These are phyloP conservation scores for Perca flavescens DNA, from an alignment of 2,113 vertebrate genomes.

Conservation along the genomic window DNA sequence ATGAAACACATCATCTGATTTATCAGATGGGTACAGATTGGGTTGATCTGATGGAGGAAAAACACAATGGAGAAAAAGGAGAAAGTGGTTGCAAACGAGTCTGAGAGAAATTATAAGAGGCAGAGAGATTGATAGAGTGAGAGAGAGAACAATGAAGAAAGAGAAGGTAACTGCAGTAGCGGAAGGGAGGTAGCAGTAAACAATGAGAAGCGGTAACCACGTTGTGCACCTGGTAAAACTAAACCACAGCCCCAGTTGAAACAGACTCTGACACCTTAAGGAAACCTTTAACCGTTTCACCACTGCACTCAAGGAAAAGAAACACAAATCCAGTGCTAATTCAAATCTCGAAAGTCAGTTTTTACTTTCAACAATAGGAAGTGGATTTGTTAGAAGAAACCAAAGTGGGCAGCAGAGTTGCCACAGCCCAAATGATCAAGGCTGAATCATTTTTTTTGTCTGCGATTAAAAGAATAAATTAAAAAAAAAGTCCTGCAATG, in stretches of 20 bases:
- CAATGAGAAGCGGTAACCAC: constrained; percentile 87
- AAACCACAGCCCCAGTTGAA: constrained; percentile 77
- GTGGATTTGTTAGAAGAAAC: constrained; percentile 50
- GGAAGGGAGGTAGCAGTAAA: constrained; percentile 88
- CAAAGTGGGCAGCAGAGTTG: constrained; percentile 27
- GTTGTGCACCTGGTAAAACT: constrained; percentile 88
- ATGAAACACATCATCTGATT: constrained; percentile 71
- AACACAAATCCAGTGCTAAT: constrained; percentile 29
- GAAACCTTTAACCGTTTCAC: constrained; percentile 81
- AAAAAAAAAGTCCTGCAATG: background rate
- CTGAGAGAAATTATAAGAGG: constrained; percentile 69
- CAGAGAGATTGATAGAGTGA: constrained; percentile 68
- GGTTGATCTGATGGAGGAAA: constrained; percentile 36
- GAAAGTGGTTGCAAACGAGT: constrained; percentile 28
- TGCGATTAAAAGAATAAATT: background rate
- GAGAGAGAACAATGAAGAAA: constrained; percentile 70
- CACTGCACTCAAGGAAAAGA: constrained; percentile 58
- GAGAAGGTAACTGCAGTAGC: constrained; percentile 70
- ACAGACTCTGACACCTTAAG: constrained; percentile 75
- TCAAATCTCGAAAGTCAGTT: constrained; percentile 22
- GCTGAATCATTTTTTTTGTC: constrained; percentile 7
- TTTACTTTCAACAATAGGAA: constrained; percentile 45
- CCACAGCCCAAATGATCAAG: constrained; percentile 6
- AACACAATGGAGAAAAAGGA: constrained; percentile 24
- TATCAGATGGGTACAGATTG: constrained; percentile 60